Evolutionary conservation across 1,140 invertebrate species (phyloP).

Genomic region (Antheraea mylitta): DNA sequence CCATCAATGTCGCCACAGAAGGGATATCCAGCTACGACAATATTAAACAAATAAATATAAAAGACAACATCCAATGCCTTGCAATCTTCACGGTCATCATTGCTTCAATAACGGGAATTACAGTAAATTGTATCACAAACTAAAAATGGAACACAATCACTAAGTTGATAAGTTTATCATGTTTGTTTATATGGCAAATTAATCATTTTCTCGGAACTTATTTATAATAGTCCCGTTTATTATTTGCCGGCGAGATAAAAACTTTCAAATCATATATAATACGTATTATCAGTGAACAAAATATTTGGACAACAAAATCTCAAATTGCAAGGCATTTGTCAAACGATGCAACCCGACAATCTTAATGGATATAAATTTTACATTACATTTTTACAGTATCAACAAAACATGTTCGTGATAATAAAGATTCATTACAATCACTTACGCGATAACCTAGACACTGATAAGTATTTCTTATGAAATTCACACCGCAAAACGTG

Average conservation of each 20-base stretch:
- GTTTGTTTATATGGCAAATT: not conserved
- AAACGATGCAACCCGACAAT: not conserved
- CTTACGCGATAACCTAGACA: conserved; percentile 18
- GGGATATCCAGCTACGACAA: conserved; percentile 75
- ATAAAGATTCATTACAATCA: conserved; percentile 6
- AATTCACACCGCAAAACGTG: conserved; percentile 28
- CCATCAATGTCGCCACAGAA: conserved; percentile 92
- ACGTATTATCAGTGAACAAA: not conserved
- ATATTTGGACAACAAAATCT: not conserved
- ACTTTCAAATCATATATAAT: conserved; percentile 2
- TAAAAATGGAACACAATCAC: not conserved
- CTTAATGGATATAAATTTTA: not conserved
- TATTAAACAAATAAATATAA: not conserved
- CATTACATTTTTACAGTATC: not conserved
- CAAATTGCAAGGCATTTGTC: not conserved
- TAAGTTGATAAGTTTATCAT: not conserved
- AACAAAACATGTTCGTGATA: not conserved
- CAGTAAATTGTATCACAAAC: not conserved
- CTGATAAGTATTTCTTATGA: conserved; percentile 38
- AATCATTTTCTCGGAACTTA: not conserved
- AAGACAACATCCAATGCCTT: no score
- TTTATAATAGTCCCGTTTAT: not conserved
- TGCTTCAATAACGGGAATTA: not conserved
- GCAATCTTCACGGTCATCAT: no score
- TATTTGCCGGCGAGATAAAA: conserved; percentile 13